A percentile compares a stretch with the other conserved stretches of the same genome.
Evolutionary conservation across 2,797 vertebrate genomes (phyloP).

Genomic region (Pelobates cultripes): DNA sequence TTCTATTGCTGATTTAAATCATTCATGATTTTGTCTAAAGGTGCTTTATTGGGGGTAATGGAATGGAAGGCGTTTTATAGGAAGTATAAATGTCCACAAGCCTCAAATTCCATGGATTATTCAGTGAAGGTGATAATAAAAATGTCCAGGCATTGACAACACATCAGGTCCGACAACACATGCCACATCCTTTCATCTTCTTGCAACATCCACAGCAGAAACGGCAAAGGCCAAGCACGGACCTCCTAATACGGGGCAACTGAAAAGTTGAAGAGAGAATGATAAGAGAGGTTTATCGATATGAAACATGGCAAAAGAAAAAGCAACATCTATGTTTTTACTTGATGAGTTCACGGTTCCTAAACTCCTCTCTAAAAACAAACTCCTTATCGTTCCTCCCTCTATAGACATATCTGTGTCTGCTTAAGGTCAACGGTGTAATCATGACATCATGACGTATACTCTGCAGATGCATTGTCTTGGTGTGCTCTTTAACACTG

Average conservation of each 20-base stretch:
- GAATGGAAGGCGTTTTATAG: neutral
- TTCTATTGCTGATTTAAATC: no score
- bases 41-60: neutral
- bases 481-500: no score
- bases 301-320: no score
- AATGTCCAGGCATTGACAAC: no score
- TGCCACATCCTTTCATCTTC: conserved; percentile 26
- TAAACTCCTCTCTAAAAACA: no score
- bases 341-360: no score
- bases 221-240: conserved; percentile 17
- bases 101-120: neutral
- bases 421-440: no score
- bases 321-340: no score
- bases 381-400: no score
- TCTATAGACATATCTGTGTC: no score
- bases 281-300: neutral
- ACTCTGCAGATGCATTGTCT: no score
- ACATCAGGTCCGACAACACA: conserved; percentile 6
- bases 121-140: neutral
- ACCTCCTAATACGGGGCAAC: neutral
- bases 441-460: no score
- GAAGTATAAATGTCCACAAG: neutral
- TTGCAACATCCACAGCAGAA: conserved; percentile 36
- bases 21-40: neutral
- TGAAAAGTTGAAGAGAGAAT: neutral